Conservation (phyloP, 1,140 invertebrate genomes). For the Drosophila saltans region DNA sequence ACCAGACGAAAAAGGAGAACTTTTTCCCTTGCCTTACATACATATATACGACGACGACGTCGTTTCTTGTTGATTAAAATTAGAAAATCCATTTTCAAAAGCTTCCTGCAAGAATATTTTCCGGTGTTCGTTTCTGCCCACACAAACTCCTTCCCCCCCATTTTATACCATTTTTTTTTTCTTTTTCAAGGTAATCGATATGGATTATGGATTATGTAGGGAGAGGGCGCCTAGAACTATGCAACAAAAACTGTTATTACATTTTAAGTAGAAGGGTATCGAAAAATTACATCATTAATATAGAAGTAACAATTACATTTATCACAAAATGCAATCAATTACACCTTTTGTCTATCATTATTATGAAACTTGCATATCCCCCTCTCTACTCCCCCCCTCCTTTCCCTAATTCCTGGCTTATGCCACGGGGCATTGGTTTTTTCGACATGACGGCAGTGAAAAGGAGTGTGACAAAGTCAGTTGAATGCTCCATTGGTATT, state of each 20-base stretch:
- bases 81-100: constrained; percentile 4
- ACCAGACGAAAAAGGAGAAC: background rate
- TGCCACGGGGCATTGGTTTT: too few species aligned
- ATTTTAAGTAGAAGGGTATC: background rate
- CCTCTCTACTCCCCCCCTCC: too few species aligned
- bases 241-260: background rate
- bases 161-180: too few species aligned
- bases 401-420: too few species aligned
- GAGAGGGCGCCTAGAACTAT: background rate
- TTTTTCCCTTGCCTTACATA: background rate
- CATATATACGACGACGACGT: background rate
- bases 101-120: constrained; percentile 3
- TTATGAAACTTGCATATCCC: background rate
- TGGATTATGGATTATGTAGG: background rate
- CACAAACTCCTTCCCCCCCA: too few species aligned
- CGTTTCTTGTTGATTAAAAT: constrained; percentile 2
- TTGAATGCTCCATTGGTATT: constrained; percentile 16
- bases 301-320: too few species aligned
- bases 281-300: too few species aligned
- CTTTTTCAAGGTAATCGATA: background rate
- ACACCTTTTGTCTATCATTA: background rate
- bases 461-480: background rate
- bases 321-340: background rate
- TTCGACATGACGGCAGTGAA: background rate
- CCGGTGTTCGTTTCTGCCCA: background rate